Evolutionary conservation across 2,113 vertebrate species (phyloP).

Genomic region (Sitta europaea): DNA sequence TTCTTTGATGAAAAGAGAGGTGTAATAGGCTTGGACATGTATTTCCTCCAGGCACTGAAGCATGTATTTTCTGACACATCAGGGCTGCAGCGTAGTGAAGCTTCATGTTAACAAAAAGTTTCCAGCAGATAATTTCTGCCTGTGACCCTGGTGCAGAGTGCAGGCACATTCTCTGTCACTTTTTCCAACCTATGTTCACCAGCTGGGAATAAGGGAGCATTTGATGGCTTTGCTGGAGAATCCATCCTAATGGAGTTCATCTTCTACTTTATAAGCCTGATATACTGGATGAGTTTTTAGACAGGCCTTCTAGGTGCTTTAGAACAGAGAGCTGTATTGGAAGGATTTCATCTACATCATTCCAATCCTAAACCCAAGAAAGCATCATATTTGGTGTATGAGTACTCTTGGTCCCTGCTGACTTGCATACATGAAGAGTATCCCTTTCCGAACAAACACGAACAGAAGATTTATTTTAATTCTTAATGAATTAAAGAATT

Average conservation of each 20-base stretch:
- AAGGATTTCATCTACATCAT: neutral
- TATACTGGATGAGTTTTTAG: neutral
- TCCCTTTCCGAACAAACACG: neutral
- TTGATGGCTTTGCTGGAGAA: neutral
- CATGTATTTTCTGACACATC: neutral
- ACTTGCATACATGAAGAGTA: neutral
- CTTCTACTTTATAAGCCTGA: neutral
- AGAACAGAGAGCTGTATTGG: neutral
- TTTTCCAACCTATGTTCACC: neutral
- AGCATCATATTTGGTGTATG: neutral
- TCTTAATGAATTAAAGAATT: no score
- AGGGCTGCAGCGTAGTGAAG: neutral
- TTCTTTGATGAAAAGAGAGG: neutral
- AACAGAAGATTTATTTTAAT: neutral
- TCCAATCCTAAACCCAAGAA: neutral
- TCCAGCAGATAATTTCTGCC: neutral
- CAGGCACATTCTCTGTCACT: neutral
- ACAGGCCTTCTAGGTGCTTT: neutral
- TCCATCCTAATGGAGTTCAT: neutral
- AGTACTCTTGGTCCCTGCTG: neutral
- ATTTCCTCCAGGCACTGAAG: neutral
- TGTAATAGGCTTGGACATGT: neutral
- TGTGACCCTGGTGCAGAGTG: neutral
- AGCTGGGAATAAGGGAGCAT: neutral
- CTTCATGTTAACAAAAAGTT: neutral